Base-by-base conservation (phyloP, 1,140 invertebrate genomes). In the Eurosta solidaginis region DNA sequence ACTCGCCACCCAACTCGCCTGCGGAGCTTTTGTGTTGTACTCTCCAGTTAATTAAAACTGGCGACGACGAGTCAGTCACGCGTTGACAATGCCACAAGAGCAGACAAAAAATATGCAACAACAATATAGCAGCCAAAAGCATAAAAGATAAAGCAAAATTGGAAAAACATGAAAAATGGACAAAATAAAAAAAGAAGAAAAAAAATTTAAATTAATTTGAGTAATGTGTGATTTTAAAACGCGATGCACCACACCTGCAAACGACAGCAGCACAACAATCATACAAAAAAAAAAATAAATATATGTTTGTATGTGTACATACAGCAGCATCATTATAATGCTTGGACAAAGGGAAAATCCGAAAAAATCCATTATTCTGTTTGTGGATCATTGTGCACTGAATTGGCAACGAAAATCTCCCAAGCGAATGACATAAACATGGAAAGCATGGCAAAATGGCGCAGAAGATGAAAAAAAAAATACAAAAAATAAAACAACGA, bases 301-400 rank as follows among this genome's bases (percentile, higher is more conserved):
- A 3, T 29, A 33, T 36, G 4, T 33, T 1, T n/a, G 10, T 59
- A n/a, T 59, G 14, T 36, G 14, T 29, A 36, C n/a, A 59, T 59
- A 36, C 59, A 10, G 9, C 59, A 36, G 59, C n/a, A 36, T 33
- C 36, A 68, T 59, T 17, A 75, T 63, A 79, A 77, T 74, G 44
- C 78, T 81, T 81, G 78, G 54, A 78, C 73, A 80, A 78, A 82
- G 78, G 22, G 59, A 20, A 68, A 68, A 68, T 68, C 59, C 59
- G 76, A 29, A 82, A 81, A 85, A 85, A 85, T 85, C 85, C 84
- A 85, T 85, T 85, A 85, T 85, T 85, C 84, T 78, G 84, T 85
- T 85, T 80, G 75, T 77, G 77, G 45, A 82, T 81, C 84, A 85
- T 85, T 85, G 85, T 83, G 33, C 59, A 33, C 59, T 68, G 59